Evolutionary conservation across 2,797 vertebrate genomes (phyloP).

Genomic region (Microctenopoma steveboyesi): DNA sequence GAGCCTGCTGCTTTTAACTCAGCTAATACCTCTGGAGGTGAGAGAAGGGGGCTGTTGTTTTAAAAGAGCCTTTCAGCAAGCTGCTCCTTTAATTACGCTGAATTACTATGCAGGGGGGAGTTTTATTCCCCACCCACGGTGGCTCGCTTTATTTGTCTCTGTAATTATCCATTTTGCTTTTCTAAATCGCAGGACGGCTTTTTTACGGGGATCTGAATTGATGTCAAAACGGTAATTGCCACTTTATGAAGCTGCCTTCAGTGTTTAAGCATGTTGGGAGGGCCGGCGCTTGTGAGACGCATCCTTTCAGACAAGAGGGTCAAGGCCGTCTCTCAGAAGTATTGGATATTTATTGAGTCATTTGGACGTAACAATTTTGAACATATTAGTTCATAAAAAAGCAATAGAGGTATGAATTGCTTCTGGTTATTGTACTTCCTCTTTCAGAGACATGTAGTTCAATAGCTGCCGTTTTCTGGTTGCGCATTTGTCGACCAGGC

Average conservation of each 20-base stretch:
- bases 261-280: conserved; percentile 61
- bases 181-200: conserved; percentile 40
- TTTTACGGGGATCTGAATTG: conserved; percentile 58
- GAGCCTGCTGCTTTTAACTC: conserved; percentile 67
- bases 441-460: conserved; percentile 69
- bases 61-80: conserved; percentile 49
- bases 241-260: conserved; percentile 75
- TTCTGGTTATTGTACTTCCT: conserved; percentile 55
- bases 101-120: conserved; percentile 68
- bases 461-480: conserved; percentile 68
- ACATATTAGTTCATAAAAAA: conserved; percentile 80
- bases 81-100: conserved; percentile 74
- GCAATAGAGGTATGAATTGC: conserved; percentile 68
- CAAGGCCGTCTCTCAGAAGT: conserved; percentile 73
- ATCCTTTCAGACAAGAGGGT: conserved; percentile 67
- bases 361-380: conserved; percentile 74
- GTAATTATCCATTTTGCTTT: conserved; percentile 72
- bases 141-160: conserved; percentile 66
- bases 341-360: conserved; percentile 81
- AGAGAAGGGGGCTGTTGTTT: conserved; percentile 41
- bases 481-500: conserved; percentile 30
- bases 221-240: conserved; percentile 82
- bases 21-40: conserved; percentile 58
- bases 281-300: conserved; percentile 39
- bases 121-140: conserved; percentile 56